Conservation (phyloP, 2,797 vertebrate species). For the Pseudochaenichthys georgianus region DNA sequence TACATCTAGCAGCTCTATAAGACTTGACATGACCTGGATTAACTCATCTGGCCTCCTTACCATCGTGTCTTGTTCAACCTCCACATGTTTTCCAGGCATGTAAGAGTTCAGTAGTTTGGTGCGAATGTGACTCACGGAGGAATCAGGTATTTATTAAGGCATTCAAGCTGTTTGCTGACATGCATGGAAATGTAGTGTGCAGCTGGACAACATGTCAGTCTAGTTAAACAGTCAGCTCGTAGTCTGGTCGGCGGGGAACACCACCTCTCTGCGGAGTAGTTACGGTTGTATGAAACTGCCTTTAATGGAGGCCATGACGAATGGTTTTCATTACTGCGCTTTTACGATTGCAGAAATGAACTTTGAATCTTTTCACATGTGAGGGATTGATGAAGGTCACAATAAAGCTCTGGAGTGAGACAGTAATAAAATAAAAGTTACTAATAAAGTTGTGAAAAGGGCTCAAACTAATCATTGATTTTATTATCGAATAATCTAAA, state of each 20-base stretch:
- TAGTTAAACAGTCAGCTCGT: constrained; percentile 23
- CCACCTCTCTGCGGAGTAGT: constrained; percentile 43
- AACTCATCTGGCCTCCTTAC: constrained; percentile 20
- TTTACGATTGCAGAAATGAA: constrained; percentile 60
- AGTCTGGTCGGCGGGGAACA: constrained; percentile 56
- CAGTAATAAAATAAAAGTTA: neutral
- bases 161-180: constrained; percentile 58
- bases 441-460: neutral
- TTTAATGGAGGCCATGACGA: constrained; percentile 48
- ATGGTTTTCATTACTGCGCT: constrained; percentile 67
- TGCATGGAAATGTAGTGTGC: constrained; percentile 55
- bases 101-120: constrained; percentile 54
- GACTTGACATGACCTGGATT: constrained; percentile 30
- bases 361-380: constrained; percentile 48
- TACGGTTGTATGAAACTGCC: constrained; percentile 50
- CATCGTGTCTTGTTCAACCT: constrained; percentile 43
- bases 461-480: neutral
- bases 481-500: neutral
- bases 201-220: constrained; percentile 36
- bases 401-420: constrained; percentile 21
- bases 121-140: constrained; percentile 54
- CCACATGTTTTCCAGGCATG: constrained; percentile 57
- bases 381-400: constrained; percentile 42
- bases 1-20: neutral
- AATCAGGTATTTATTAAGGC: constrained; percentile 35